Percentiles rank a stretch among this genome's conserved stretches.
These are phyloP conservation scores for Drosophila subpulchrella DNA, from an alignment of 1,140 invertebrate genomes.

Conservation along the genomic window DNA sequence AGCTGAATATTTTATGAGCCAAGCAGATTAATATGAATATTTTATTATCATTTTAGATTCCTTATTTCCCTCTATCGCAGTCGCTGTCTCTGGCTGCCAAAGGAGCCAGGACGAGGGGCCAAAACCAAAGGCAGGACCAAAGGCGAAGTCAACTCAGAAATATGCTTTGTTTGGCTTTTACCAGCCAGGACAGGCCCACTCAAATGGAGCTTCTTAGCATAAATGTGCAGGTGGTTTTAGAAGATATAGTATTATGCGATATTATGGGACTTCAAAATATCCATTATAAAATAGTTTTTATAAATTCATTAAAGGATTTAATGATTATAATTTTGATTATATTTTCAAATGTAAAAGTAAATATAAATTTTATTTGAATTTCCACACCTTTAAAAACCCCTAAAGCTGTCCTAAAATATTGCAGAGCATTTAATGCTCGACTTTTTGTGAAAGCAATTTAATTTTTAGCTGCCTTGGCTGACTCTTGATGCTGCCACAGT, in stretches of 20 bases:
- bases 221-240: background rate
- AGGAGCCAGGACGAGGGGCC: background rate
- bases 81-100: background rate
- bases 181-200: slow-evolving; percentile 4
- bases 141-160: slow-evolving; percentile 68
- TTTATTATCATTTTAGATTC: slow-evolving; percentile 84
- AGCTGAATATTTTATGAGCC: slow-evolving; percentile 82
- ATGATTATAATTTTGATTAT: no score
- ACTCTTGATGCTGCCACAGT: slow-evolving; percentile 49
- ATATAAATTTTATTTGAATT: background rate
- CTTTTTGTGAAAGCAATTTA: background rate
- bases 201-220: slow-evolving; percentile 6
- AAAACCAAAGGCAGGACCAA: slow-evolving; percentile 28
- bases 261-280: no score
- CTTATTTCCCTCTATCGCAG: slow-evolving; percentile 47
- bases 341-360: no score
- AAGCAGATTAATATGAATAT: slow-evolving; percentile 84
- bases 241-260: background rate
- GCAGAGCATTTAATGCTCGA: slow-evolving; percentile 48
- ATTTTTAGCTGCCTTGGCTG: slow-evolving; percentile 31
- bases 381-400: background rate
- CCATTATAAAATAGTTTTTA: no score
- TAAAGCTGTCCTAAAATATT: background rate
- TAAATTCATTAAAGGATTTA: no score
- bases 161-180: slow-evolving; percentile 79